Percentiles rank a stretch among this genome's conserved stretches.
Evolutionary conservation across 2,888 invertebrate species (phyloP).

Genomic region (Apotomis capreana): DNA sequence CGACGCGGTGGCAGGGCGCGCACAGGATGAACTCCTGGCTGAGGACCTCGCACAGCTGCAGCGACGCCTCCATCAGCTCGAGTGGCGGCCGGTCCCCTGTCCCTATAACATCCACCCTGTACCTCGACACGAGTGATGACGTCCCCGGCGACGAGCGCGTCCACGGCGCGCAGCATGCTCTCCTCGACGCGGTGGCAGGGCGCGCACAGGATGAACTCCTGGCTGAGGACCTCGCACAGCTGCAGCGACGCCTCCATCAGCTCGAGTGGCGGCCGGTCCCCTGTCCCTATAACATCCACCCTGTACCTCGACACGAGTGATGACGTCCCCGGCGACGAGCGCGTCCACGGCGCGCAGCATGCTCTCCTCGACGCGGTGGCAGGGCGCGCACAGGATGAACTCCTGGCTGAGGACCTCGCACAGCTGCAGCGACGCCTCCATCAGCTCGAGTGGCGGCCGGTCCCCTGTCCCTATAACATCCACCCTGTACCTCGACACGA

Average conservation of each 20-base stretch:
- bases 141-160: conserved; percentile 85
- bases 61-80: too few species aligned
- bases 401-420: conserved; percentile 81
- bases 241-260: too few species aligned
- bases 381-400: conserved; percentile 94
- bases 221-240: conserved; percentile 50
- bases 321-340: conserved; percentile 85
- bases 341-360: conserved; percentile 79
- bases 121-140: conserved; percentile 86
- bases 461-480: too few species aligned
- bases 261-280: too few species aligned
- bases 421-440: conserved; percentile 51
- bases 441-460: conserved; percentile 62
- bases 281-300: too few species aligned
- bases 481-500: conserved; percentile 70
- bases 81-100: too few species aligned
- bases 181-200: conserved; percentile 87
- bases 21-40: conserved; percentile 94
- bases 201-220: conserved; percentile 94
- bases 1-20: conserved; percentile 91
- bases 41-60: conserved; percentile 84
- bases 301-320: conserved; percentile 79
- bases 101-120: too few species aligned
- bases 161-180: conserved; percentile 76
- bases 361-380: conserved; percentile 81